These are phyloP conservation scores for Bovichtus diacanthus DNA, from an alignment of 2,797 vertebrate species.

Conservation along the genomic window DNA sequence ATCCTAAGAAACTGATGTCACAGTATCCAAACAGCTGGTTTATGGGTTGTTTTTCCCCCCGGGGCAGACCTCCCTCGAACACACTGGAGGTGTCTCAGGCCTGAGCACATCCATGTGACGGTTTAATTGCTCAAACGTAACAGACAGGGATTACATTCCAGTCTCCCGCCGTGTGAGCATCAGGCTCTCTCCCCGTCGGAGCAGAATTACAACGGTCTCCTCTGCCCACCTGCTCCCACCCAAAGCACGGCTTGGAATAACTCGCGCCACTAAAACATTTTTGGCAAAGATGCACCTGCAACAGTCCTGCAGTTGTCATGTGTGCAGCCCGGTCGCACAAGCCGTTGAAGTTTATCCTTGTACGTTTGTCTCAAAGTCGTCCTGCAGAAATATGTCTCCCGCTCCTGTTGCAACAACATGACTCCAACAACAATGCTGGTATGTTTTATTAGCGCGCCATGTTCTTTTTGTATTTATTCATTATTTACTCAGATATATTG, in stretches of 20 bases:
- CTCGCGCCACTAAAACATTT: conserved; percentile 7
- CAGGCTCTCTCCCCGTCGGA: conserved; percentile 38
- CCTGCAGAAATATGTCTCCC: neutral
- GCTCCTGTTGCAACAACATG: neutral
- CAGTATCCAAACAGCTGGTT: neutral
- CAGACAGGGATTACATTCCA: conserved; percentile 38
- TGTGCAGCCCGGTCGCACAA: neutral
- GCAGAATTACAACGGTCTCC: conserved; percentile 40
- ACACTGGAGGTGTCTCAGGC: conserved; percentile 17
- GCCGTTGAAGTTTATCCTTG: neutral
- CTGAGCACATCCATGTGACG: conserved; percentile 13
- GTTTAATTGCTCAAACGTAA: conserved; percentile 41
- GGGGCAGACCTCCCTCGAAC: neutral
- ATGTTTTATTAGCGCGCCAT: neutral
- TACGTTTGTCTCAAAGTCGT: neutral
- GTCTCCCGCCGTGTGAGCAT: conserved; percentile 39
- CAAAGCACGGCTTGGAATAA: conserved; percentile 22
- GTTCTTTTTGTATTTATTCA: neutral
- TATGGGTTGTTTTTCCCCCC: neutral
- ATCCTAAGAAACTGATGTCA: neutral
- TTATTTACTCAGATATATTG: neutral
- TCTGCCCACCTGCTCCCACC: conserved; percentile 68
- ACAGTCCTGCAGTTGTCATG: conserved; percentile 28
- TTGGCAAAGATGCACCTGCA: conserved; percentile 22
- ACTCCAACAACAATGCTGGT: neutral